Conservation (phyloP, 2,797 vertebrate species). For the Hemibagrus guttatus region DNA sequence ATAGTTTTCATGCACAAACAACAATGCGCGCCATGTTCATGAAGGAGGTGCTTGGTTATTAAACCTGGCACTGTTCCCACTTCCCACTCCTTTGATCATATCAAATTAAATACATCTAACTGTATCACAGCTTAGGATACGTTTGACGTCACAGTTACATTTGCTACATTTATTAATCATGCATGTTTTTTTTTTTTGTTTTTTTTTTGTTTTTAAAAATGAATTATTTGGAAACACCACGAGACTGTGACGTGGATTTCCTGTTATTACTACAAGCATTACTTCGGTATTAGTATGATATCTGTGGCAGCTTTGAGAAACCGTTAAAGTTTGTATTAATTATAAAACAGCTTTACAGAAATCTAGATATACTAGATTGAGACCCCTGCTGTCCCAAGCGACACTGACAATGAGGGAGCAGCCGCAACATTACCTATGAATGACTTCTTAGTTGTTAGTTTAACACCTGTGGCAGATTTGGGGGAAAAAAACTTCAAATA, state of each 20-base stretch:
- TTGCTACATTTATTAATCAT: background rate
- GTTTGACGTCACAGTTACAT: background rate
- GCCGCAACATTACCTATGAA: too few species aligned
- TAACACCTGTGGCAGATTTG: background rate
- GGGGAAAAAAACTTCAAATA: background rate
- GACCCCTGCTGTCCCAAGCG: too few species aligned
- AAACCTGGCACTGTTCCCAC: background rate
- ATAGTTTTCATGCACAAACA: background rate
- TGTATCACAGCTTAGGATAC: background rate
- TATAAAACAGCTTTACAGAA: too few species aligned
- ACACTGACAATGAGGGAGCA: too few species aligned
- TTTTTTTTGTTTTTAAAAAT: background rate
- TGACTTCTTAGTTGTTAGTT: background rate
- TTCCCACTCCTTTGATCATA: background rate
- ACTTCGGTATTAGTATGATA: background rate
- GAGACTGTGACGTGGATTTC: background rate
- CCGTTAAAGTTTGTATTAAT: too few species aligned
- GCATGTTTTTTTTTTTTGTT: background rate
- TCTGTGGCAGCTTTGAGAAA: background rate
- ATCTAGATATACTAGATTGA: too few species aligned
- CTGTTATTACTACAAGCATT: background rate
- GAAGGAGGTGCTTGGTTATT: background rate
- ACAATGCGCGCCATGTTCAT: background rate
- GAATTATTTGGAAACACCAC: background rate
- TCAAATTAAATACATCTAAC: background rate